A percentile compares a stretch with the other conserved stretches of the same genome.
These are phyloP conservation scores for Menura novaehollandiae DNA, from an alignment of 2,113 vertebrate species.

Conservation along the genomic window DNA sequence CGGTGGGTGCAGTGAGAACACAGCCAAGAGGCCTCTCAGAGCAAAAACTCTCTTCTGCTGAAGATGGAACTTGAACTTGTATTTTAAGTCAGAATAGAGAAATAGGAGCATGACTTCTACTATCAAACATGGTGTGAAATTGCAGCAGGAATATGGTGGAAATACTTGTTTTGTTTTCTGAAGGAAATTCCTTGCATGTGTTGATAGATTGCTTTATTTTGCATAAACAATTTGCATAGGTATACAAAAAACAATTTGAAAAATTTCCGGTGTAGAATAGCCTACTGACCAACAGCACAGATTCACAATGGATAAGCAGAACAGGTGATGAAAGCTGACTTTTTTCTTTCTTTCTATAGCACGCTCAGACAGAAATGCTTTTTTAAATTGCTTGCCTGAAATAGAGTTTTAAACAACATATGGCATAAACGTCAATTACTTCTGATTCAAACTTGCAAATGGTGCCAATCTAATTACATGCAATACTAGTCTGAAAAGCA, in stretches of 20 bases:
- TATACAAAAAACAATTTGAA: not conserved
- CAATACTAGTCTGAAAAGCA: not conserved
- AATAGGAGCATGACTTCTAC: not conserved
- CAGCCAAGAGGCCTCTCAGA: not conserved
- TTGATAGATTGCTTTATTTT: not conserved
- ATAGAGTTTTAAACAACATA: not conserved
- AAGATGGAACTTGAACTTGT: not conserved
- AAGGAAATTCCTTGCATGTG: not conserved
- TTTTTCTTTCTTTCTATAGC: not conserved
- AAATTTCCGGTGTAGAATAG: not conserved
- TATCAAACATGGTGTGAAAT: not conserved
- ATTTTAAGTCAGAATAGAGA: not conserved
- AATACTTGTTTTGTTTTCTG: not conserved
- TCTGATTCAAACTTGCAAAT: not conserved
- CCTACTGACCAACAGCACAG: not conserved
- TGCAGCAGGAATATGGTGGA: not conserved
- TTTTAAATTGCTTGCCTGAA: not conserved
- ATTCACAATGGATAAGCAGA: not conserved
- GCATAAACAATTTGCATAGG: not conserved
- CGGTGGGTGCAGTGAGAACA: fast-evolving
- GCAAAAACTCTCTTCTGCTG: not conserved
- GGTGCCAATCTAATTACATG: not conserved
- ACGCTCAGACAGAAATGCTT: not conserved
- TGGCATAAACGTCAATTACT: not conserved
- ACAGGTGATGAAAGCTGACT: not conserved